Percentiles rank a stretch among this genome's conserved stretches.
phyloP scores from a whole-genome alignment of 2,888 invertebrate species.

The Anthoptus insignis region DNA sequence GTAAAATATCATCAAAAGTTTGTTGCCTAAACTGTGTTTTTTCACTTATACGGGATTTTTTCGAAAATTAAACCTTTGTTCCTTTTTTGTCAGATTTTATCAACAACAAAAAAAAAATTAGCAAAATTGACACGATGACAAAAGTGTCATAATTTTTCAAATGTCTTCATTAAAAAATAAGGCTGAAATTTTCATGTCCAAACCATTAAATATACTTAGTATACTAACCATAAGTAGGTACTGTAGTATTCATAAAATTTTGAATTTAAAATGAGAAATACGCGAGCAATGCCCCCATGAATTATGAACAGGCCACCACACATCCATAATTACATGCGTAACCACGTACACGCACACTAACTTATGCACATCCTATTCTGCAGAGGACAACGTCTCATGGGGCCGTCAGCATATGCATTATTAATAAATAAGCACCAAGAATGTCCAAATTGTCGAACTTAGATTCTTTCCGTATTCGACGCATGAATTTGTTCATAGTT shows the following conservation, averaged over 20 bases:
- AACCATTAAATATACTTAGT: not conserved
- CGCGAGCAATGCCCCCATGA: not conserved
- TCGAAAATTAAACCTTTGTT: no score
- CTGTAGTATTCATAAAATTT: not conserved
- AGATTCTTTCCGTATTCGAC: not conserved
- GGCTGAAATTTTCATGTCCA: not conserved
- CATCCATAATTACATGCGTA: not conserved
- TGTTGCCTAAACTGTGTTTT: no score
- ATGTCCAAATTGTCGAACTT: not conserved
- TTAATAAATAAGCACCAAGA: not conserved
- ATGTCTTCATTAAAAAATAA: no score
- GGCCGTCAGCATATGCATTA: not conserved
- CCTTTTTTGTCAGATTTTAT: no score
- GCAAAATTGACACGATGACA: no score
- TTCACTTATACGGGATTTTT: no score
- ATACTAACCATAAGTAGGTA: not conserved
- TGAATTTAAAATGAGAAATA: slow-evolving; percentile 2
- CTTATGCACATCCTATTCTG: not conserved
- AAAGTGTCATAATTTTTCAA: no score
- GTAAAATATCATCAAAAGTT: no score
- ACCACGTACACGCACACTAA: not conserved
- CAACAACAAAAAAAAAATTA: no score
- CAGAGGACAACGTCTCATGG: not conserved
- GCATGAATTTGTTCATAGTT: no score
- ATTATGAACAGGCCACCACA: not conserved